Conservation (phyloP, 1,140 invertebrate species). For the Saxidomus purpurata region DNA sequence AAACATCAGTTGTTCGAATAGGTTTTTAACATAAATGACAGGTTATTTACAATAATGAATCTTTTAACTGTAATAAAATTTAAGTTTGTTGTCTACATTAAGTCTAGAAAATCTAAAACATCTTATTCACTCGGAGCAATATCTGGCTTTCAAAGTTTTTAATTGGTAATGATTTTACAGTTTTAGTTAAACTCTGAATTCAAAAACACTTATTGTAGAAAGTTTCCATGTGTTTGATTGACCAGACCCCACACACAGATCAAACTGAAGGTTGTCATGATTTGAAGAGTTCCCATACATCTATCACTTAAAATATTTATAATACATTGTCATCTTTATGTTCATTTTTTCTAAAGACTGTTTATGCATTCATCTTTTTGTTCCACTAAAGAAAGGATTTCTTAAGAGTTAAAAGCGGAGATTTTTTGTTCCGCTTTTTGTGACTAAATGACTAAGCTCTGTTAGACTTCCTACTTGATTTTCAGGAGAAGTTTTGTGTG, state of each 20-base stretch:
- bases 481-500: too few species aligned
- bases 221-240: not conserved
- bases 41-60: too few species aligned
- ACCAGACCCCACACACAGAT: slow-evolving; percentile 29
- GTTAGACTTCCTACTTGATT: too few species aligned
- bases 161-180: not conserved
- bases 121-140: not conserved
- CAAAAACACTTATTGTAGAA: slow-evolving; percentile 2
- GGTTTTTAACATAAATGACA: too few species aligned
- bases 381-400: too few species aligned
- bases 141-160: not conserved
- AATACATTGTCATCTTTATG: not conserved
- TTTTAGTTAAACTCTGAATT: not conserved
- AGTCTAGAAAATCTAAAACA: not conserved
- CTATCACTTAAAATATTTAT: not conserved
- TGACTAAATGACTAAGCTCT: too few species aligned
- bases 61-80: too few species aligned
- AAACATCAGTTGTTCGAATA: too few species aligned
- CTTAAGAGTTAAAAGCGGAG: too few species aligned
- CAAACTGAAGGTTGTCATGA: not conserved
- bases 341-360: not conserved
- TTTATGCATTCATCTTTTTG: slow-evolving; percentile 7
- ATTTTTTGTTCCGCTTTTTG: too few species aligned
- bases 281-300: not conserved
- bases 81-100: not conserved